Conservation (phyloP, 2,888 invertebrate species). For the Yponomeuta cagnagella region DNA sequence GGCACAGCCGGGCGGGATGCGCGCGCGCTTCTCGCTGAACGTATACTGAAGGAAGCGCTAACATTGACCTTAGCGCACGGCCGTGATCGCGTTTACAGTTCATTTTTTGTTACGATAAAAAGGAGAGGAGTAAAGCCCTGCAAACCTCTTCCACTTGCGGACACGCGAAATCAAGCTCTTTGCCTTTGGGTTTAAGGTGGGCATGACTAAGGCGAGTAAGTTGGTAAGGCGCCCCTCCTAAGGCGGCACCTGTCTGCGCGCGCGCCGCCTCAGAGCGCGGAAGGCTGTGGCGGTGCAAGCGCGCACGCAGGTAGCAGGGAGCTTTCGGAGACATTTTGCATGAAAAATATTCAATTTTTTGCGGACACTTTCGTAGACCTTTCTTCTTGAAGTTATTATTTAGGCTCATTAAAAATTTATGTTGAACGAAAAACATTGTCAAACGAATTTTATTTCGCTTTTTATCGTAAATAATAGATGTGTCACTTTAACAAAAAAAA, state of each 20-base stretch:
- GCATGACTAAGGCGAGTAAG: conserved; percentile 41
- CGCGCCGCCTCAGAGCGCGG: conserved; percentile 60
- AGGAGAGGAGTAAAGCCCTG: conserved; percentile 76
- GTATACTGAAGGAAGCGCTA: conserved; percentile 76
- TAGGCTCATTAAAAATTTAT: too few relatives aligned
- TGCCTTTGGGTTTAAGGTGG: conserved; percentile 18
- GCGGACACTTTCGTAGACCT: background rate
- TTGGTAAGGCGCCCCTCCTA: conserved; percentile 66
- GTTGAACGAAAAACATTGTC: too few relatives aligned
- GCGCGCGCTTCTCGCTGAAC: conserved; percentile 71
- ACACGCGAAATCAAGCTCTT: conserved; percentile 26
- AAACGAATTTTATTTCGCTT: too few relatives aligned
- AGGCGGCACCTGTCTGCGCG: conserved; percentile 69
- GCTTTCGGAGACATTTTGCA: conserved; percentile 1
- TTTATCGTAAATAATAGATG: too few relatives aligned
- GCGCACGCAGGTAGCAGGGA: conserved; percentile 7
- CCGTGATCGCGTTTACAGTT: conserved; percentile 77
- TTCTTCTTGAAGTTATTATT: too few relatives aligned
- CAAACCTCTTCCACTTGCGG: conserved; percentile 20
- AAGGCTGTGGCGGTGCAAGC: conserved; percentile 10
- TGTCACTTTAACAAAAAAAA: too few relatives aligned
- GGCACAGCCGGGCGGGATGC: conserved; percentile 48
- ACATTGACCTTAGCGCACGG: conserved; percentile 75
- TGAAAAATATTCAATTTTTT: background rate
- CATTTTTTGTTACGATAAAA: conserved; percentile 76